phyloP scores from a whole-genome alignment of 2,888 invertebrate species.

The Rhaphigaster nebulosa region DNA sequence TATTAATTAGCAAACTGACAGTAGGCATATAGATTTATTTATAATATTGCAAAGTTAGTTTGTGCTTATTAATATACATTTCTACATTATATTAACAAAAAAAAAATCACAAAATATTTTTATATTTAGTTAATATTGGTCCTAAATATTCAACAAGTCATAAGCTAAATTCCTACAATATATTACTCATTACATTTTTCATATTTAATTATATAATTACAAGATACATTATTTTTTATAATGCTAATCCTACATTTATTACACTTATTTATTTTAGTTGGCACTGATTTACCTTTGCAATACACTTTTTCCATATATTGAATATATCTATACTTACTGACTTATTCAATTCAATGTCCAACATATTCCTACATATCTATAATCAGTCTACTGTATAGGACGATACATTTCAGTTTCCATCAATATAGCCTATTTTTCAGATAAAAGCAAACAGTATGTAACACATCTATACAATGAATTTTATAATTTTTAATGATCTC shows the following conservation, averaged over 20 bases:
- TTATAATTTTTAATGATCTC: neutral
- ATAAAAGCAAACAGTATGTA: constrained; percentile 26
- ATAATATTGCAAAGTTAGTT: neutral
- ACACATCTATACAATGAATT: neutral
- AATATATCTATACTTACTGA: constrained; percentile 16
- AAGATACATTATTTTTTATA: neutral
- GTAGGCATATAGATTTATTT: neutral
- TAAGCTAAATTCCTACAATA: constrained; percentile 6
- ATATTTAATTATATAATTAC: neutral
- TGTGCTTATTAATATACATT: constrained; percentile 1
- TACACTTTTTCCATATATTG: neutral
- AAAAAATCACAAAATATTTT: neutral
- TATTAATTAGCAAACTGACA: neutral
- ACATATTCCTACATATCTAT: constrained; percentile 39
- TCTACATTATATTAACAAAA: neutral
- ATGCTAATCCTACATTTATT: neutral
- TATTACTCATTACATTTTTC: neutral
- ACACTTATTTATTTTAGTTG: constrained; percentile 27
- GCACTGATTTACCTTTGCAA: constrained; percentile 24
- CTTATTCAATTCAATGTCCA: neutral
- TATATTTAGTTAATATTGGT: constrained; percentile 22
- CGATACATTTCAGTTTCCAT: constrained; percentile 53
- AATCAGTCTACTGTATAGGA: constrained; percentile 55
- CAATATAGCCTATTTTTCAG: neutral
- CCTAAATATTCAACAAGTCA: constrained; percentile 39